These are phyloP conservation scores for Leptodactylus fallax DNA, from an alignment of 2,797 vertebrate genomes.

Conservation along the genomic window DNA sequence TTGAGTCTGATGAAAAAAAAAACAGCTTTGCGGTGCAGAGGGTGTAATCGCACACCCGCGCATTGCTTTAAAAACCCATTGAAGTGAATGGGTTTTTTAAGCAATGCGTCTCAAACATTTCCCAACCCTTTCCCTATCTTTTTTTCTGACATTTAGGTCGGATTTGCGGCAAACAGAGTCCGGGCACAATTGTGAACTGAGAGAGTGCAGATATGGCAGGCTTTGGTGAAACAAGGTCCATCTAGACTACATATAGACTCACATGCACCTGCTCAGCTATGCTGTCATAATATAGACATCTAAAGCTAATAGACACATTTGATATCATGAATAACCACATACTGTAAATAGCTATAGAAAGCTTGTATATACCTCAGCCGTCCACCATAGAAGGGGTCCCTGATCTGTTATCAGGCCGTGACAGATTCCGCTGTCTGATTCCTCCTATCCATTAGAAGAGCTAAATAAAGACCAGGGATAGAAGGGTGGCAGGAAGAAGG, in stretches of 20 bases:
- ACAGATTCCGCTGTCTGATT: slow-evolving; percentile 80
- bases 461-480: slow-evolving; percentile 79
- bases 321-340: neutral
- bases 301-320: neutral
- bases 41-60: too few relatives aligned
- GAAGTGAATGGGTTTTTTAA: too few relatives aligned
- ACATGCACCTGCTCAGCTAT: neutral
- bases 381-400: slow-evolving; percentile 72
- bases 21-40: too few relatives aligned
- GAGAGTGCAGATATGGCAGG: neutral
- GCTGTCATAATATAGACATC: neutral
- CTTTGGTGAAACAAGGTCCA: neutral
- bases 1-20: too few relatives aligned
- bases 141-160: too few relatives aligned
- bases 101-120: too few relatives aligned
- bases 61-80: too few relatives aligned
- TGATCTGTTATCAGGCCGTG: slow-evolving; percentile 79
- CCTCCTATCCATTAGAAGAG: slow-evolving; percentile 78
- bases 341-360: neutral
- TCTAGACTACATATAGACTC: neutral
- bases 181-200: too few relatives aligned
- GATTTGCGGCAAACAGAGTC: too few relatives aligned
- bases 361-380: slow-evolving; percentile 44
- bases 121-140: too few relatives aligned
- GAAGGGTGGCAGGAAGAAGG: slow-evolving; percentile 77